phyloP scores from a whole-genome alignment of 92 coral and sea anemone species.

The Actinernus sp. region DNA sequence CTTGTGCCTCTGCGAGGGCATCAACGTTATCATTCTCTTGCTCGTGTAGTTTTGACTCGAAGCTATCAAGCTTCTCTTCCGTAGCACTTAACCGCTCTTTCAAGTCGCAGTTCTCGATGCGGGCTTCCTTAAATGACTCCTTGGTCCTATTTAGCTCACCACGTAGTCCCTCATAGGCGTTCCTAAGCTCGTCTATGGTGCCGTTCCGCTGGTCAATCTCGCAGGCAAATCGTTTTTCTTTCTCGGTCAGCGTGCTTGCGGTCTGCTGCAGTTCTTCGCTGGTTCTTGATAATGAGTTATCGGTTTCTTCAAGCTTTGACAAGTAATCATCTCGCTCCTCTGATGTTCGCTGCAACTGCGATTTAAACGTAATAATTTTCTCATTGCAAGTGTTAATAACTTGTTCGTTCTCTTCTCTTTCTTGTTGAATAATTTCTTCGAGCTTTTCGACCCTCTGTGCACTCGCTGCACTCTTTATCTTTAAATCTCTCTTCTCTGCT shows the following conservation, averaged over 20 bases:
- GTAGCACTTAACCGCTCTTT: conserved; percentile 60
- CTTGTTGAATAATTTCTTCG: conserved; percentile 55
- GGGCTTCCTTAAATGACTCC: conserved; percentile 52
- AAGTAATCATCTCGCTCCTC: conserved; percentile 56
- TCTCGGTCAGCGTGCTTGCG: conserved; percentile 45
- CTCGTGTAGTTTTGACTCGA: conserved; percentile 62
- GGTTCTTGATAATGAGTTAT: conserved; percentile 40
- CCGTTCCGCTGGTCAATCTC: conserved; percentile 56
- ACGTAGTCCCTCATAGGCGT: conserved; percentile 33
- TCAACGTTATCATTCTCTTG: conserved; percentile 70
- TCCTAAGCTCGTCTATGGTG: conserved; percentile 35
- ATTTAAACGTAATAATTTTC: conserved; percentile 53
- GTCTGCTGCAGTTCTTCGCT: conserved; percentile 60
- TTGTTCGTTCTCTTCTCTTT: conserved; percentile 76
- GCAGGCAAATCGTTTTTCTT: conserved; percentile 29
- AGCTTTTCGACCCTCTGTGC: conserved; percentile 61
- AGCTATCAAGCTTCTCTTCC: conserved; percentile 51
- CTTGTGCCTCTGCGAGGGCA: conserved; percentile 84
- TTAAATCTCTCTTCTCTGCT: conserved; percentile 62
- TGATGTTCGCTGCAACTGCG: conserved; percentile 24
- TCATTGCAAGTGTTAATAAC: conserved; percentile 65
- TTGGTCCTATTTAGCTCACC: conserved; percentile 63
- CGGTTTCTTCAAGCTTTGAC: conserved; percentile 53
- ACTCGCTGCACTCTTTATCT: conserved; percentile 32
- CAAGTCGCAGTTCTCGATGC: conserved; percentile 58